Evolutionary conservation across 2,113 vertebrate genomes (phyloP), one percentile per base, ranked within the genome.

Genomic region (Gobio gobio): DNA sequence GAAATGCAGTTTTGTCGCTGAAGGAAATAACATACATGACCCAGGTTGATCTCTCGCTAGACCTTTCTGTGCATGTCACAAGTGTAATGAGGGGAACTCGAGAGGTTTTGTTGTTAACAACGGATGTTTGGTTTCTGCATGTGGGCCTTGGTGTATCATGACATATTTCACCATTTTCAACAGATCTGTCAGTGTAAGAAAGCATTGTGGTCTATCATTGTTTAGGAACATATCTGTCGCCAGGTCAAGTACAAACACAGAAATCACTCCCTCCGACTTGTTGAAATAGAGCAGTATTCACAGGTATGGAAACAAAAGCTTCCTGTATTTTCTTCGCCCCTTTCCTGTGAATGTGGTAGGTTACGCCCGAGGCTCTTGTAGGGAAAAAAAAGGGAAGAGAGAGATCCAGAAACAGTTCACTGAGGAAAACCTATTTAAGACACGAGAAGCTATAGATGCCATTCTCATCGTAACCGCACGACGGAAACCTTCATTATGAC

Each of bases 161-260:
- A 85, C 90, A 90, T 86, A 90, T 90, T 91, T 92, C 84, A 91
- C 85, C 87, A 89, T 72, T 86, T 90, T 85, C 82, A 89, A 88
- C 88, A 90, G 91, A 90, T 87, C 86, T 92, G 90, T 86, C 90
- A 92, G 87, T 88, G 90, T 88, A 68, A 92, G 87, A 90, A 84
- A 13, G 77, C 89, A 93, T 93, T 94, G 90, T 93, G 78, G 86
- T 61, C 85, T 72, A 75, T 79, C 74, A 8, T 83, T 94, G 93
- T 94, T 93, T 92, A 89, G 90, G 93, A 89, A 88, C 87, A 80
- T 87, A 89, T 93, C 93, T 92, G 90, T 93, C 91, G 85, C 40
- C 90, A 90, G 87, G 88, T 85, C 70, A 80, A 88, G 90, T 89
- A 91, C 90, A 91, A 93, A 93, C 92, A 93, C 89, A 89, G 89